These are phyloP conservation scores for Sinonovacula constricta DNA, from an alignment of 1,140 invertebrate genomes.

Conservation along the genomic window DNA sequence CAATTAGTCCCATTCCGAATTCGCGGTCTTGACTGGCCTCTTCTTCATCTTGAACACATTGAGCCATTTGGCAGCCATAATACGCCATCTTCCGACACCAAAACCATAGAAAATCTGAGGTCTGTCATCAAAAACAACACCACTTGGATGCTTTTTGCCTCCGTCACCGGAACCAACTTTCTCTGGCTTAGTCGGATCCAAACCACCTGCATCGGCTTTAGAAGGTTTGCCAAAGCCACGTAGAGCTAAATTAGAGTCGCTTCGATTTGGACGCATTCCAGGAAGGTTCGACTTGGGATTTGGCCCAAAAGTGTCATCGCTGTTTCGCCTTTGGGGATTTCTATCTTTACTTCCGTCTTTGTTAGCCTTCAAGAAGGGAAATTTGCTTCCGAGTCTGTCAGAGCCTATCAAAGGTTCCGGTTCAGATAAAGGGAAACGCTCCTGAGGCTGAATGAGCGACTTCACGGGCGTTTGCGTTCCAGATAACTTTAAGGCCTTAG, in stretches of 20 bases:
- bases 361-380: constrained; percentile 20
- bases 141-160: no score
- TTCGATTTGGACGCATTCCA: constrained; percentile 25
- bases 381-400: constrained; percentile 29
- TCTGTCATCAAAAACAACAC: no score
- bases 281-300: not conserved
- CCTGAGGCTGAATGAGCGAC: not conserved
- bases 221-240: no score
- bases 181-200: no score
- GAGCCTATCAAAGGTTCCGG: constrained; percentile 29
- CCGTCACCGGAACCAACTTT: no score
- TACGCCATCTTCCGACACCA: constrained; percentile 35
- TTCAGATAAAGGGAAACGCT: constrained; percentile 3
- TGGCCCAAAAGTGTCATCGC: not conserved
- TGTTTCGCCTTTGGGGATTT: not conserved
- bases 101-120: constrained; percentile 38
- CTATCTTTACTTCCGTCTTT: not conserved
- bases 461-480: constrained; percentile 26
- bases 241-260: constrained; percentile 19
- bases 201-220: no score
- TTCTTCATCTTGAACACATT: constrained; percentile 41
- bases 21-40: constrained; percentile 32
- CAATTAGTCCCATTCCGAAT: constrained; percentile 27
- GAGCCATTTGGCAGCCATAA: constrained; percentile 28
- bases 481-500: not conserved